A percentile compares a stretch with the other conserved stretches of the same genome.
Conservation (phyloP, 2,797 vertebrate genomes). For the Paramormyrops hopkinsi region DNA sequence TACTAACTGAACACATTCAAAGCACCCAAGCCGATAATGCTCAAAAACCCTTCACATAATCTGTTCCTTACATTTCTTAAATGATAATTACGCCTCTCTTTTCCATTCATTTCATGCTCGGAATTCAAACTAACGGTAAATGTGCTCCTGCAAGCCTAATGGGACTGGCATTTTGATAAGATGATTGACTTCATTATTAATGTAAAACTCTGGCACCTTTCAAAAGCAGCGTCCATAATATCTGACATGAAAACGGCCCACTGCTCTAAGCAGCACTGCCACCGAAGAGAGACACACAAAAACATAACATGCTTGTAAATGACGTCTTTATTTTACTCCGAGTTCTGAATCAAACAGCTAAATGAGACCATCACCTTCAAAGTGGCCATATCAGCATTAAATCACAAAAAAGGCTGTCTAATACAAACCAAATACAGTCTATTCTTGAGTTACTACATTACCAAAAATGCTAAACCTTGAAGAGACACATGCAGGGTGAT, state of each 20-base stretch:
- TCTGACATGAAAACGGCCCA: neutral
- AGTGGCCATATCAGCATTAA: neutral
- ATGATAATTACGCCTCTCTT: neutral
- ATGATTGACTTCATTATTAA: neutral
- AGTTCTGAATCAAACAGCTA: neutral
- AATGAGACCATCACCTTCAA: neutral
- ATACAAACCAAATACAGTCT: neutral
- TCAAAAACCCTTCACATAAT: neutral
- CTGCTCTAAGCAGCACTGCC: neutral
- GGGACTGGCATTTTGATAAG: slow-evolving; percentile 9
- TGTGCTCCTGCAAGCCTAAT: neutral
- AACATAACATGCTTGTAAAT: neutral
- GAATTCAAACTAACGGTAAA: neutral
- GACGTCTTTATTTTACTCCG: neutral
- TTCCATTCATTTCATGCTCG: neutral
- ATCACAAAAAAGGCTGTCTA: neutral
- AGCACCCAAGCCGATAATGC: neutral
- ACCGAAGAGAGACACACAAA: neutral
- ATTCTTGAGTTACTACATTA: neutral
- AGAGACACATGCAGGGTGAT: neutral
- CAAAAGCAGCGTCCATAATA: neutral
- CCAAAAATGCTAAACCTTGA: neutral
- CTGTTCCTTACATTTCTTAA: slow-evolving; percentile 2
- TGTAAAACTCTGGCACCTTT: neutral
- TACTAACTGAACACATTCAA: neutral